Conservation (phyloP, 2,888 invertebrate genomes). For the Dimorphilus gyrociliatus region DNA sequence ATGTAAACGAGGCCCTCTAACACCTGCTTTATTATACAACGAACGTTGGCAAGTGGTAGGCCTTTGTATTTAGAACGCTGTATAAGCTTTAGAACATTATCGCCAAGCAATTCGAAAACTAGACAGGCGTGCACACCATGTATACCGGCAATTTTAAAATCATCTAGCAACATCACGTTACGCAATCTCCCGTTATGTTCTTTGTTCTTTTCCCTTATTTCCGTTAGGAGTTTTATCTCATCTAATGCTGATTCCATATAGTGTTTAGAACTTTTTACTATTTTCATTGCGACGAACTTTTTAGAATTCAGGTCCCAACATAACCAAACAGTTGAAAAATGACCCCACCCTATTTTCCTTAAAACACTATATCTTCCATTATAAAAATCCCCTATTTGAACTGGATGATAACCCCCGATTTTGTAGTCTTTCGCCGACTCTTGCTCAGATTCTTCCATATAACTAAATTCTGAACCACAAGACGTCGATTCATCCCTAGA, state of each 20-base stretch:
- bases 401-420: slow-evolving; percentile 85
- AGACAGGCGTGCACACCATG: slow-evolving; percentile 98
- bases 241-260: slow-evolving; percentile 98
- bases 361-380: slow-evolving; percentile 86
- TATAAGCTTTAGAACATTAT: slow-evolving; percentile 91
- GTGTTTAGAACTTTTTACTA: slow-evolving; percentile 95
- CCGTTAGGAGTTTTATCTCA: slow-evolving; percentile 93
- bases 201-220: no score
- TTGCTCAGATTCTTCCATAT: no score
- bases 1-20: slow-evolving; percentile 70
- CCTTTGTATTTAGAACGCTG: slow-evolving; percentile 95
- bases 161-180: slow-evolving; percentile 90
- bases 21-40: slow-evolving; percentile 80
- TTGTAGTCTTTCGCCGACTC: slow-evolving; percentile 92
- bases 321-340: slow-evolving; percentile 98
- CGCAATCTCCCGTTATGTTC: no score
- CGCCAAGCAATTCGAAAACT: slow-evolving; percentile 97
- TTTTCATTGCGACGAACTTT: slow-evolving; percentile 92
- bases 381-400: slow-evolving; percentile 92
- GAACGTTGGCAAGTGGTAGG: slow-evolving; percentile 85
- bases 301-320: slow-evolving; percentile 91
- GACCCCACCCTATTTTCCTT: slow-evolving; percentile 91
- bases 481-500: no score
- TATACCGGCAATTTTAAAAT: slow-evolving; percentile 92
- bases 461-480: no score